Evolutionary conservation across 2,888 invertebrate genomes (phyloP).

Genomic region (Sepioteuthis lessoniana): DNA sequence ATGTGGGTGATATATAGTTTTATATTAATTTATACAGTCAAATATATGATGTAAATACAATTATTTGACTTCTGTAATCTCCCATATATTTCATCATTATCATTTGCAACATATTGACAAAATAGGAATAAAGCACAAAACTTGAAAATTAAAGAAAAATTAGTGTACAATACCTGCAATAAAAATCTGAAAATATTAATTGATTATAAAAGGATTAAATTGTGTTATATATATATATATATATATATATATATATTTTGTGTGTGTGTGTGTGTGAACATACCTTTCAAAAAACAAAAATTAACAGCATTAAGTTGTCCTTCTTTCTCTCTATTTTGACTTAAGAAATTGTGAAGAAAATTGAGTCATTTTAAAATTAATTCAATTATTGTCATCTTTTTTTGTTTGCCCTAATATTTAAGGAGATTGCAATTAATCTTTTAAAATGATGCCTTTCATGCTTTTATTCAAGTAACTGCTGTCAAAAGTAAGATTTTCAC

Average conservation of each 20-base stretch:
- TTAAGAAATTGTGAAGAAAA: not conserved
- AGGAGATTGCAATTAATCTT: too few relatives aligned
- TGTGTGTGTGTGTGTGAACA: not conserved
- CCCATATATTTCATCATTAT: too few relatives aligned
- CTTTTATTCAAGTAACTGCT: not conserved
- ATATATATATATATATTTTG: too few relatives aligned
- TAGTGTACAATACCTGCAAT: not conserved
- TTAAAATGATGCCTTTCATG: not conserved
- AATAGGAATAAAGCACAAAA: not conserved
- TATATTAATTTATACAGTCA: too few relatives aligned
- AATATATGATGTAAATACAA: too few relatives aligned
- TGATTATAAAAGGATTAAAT: not conserved
- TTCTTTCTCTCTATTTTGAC: not conserved
- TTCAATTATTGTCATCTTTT: not conserved
- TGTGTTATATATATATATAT: too few relatives aligned
- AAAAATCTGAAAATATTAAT: not conserved
- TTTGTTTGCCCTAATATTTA: too few relatives aligned
- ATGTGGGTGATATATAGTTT: too few relatives aligned
- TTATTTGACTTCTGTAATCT: not conserved
- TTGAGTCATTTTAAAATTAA: not conserved
- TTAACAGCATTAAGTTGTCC: not conserved
- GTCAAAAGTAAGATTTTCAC: not conserved
- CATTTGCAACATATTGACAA: not conserved
- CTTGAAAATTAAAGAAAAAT: not conserved
- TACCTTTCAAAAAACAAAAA: not conserved